Evolutionary conservation across 1,140 invertebrate species (phyloP), one percentile per base, ranked within the genome.

Genomic region (Drosophila subobscura): DNA sequence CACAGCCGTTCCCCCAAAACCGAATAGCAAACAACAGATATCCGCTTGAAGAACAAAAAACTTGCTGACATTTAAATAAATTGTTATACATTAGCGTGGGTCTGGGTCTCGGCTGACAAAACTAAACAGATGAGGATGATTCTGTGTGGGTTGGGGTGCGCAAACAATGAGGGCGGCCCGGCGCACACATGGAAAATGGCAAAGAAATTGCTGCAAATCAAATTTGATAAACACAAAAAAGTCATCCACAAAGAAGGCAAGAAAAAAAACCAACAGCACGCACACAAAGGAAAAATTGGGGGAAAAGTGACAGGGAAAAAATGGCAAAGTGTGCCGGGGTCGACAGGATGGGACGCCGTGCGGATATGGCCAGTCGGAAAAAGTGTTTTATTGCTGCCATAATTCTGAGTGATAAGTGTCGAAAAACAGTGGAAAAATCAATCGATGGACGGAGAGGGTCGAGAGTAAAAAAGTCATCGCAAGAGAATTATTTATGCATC

Each of bases 351-450:
- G 55, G 59, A 50, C 57, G 65, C 61, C 40, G 51, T 27, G 33
- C 20, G 57, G 37, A 74, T 60, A 84, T 66, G 64, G 67, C 50
- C 67, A 63, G 68, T 49, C 75, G 75, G 83, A 86, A 88, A 85
- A 88, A 88, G 33, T 88, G 83, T 71, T 88, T 88, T 88, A 88
- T 88, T 88, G 83, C 83, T 88, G 83, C 83, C 84, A 88, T 88
- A 88, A 88, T 88, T 88, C 76, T 88, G 83, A 88, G 83, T 88
- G 83, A 88, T 88, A 88, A 88, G 83, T 88, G 78, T 88, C 78
- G 84, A 88, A 88, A 84, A 84, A 84, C 79, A 73, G 79, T 78
- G 53, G 51, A 73, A 79, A 79, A 85, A 85, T 85, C 81, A 85
- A 85, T 85, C 81, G 73, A 86, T 77, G 76, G 12, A 40, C 29